Evolutionary conservation across 2,797 vertebrate genomes (phyloP).

Genomic region (Momotus momota): DNA sequence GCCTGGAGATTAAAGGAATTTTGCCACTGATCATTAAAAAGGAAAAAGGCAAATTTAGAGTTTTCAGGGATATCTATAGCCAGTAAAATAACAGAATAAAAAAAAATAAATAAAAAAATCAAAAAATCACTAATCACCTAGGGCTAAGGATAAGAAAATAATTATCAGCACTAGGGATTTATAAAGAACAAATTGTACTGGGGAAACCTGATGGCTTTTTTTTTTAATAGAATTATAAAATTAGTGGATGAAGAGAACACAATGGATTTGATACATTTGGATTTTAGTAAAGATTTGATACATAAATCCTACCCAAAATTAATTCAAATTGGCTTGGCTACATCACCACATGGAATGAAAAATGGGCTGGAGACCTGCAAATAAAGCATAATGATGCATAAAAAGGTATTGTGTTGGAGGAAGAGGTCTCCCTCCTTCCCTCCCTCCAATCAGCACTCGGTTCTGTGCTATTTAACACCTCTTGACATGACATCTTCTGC

Average conservation of each 20-base stretch:
- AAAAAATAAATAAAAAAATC: not conserved
- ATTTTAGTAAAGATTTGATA: constrained; percentile 63
- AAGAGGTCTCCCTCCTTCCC: not conserved
- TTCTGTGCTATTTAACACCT: constrained; percentile 25
- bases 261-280: constrained; percentile 28
- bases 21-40: not conserved
- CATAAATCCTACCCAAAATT: constrained; percentile 58
- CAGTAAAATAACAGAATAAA: not conserved
- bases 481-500: not conserved
- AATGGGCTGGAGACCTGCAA: constrained; percentile 31
- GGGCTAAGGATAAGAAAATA: constrained; percentile 9
- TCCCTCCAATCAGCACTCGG: not conserved
- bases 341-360: constrained; percentile 19
- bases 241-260: constrained; percentile 33
- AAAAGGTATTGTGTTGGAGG: constrained; percentile 16
- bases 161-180: not conserved
- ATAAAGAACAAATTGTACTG: constrained; percentile 6
- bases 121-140: not conserved
- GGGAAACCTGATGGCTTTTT: not conserved
- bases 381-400: constrained; percentile 55
- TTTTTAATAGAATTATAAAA: constrained; percentile 56
- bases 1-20: not conserved
- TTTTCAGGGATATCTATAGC: not conserved
- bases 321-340: constrained; percentile 54
- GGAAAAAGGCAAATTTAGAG: not conserved